phyloP scores from a whole-genome alignment of 2,888 invertebrate species.

The Netelia melanura region DNA sequence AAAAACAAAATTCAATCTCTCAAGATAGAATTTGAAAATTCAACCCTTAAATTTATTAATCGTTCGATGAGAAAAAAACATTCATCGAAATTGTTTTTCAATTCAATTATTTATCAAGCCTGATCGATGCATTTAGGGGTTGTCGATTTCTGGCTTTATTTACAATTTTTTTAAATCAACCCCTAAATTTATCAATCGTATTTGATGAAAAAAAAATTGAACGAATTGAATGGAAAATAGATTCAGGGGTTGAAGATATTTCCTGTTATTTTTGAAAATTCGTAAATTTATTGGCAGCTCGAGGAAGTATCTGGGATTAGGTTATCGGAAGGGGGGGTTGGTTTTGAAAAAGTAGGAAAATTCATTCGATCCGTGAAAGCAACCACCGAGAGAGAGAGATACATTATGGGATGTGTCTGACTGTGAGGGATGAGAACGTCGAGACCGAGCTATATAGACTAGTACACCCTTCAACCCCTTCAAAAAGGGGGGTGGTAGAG shows the following conservation, averaged over 20 bases:
- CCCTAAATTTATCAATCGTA: too few relatives aligned
- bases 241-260: not conserved
- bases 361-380: not conserved
- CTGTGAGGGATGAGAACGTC: slow-evolving; percentile 13
- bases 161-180: too few relatives aligned
- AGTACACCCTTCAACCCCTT: slow-evolving; percentile 11
- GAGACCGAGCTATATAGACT: slow-evolving; percentile 7
- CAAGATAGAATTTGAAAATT: not conserved
- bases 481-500: not conserved
- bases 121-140: too few relatives aligned
- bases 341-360: not conserved
- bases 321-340: slow-evolving; percentile 10
- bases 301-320: not conserved
- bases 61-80: too few relatives aligned
- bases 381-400: slow-evolving; percentile 9
- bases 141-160: too few relatives aligned
- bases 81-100: too few relatives aligned
- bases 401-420: slow-evolving; percentile 37
- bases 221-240: too few relatives aligned
- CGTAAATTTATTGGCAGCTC: not conserved
- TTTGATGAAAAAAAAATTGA: too few relatives aligned
- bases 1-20: not conserved
- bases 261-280: not conserved
- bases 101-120: too few relatives aligned
- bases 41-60: too few relatives aligned